Evolutionary conservation across 2,797 vertebrate species (phyloP).

Genomic region (Sternarchorhynchus goeldii): DNA sequence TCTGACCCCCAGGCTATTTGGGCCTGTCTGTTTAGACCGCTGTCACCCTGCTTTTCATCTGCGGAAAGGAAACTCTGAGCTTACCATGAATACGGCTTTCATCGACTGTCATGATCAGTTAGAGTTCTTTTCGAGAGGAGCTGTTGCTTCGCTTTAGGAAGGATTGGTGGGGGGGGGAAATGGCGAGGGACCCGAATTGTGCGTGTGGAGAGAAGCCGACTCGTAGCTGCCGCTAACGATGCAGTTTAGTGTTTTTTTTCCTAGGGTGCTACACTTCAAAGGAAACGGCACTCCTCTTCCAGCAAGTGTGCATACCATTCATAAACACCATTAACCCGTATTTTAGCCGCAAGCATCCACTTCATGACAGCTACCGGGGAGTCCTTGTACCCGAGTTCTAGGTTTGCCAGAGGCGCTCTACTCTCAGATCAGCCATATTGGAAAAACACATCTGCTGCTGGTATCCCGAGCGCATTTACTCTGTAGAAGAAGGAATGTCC

Average conservation of each 20-base stretch:
- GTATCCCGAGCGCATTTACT: conserved; percentile 19
- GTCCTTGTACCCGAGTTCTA: conserved; percentile 58
- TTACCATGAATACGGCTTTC: conserved; percentile 78
- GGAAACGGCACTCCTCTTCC: conserved; percentile 46
- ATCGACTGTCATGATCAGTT: conserved; percentile 78
- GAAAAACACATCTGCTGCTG: conserved; percentile 47
- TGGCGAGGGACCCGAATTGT: conserved; percentile 53
- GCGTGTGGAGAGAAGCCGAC: conserved; percentile 64
- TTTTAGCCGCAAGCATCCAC: conserved; percentile 56
- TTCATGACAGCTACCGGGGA: conserved; percentile 57
- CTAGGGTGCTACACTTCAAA: conserved; percentile 68
- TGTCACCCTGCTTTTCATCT: conserved; percentile 74
- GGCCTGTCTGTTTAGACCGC: conserved; percentile 72
- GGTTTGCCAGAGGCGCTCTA: conserved; percentile 45
- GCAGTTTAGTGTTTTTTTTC: conserved; percentile 61
- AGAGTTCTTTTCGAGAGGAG: conserved; percentile 63
- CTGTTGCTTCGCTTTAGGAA: conserved; percentile 54
- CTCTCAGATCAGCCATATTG: conserved; percentile 49
- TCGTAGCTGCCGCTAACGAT: conserved; percentile 66
- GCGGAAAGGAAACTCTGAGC: conserved; percentile 68
- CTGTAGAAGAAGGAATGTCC: conserved; percentile 25
- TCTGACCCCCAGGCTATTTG: conserved; percentile 45
- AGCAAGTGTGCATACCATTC: conserved; percentile 55
- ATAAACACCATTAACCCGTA: conserved; percentile 59
- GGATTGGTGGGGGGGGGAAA: conserved; percentile 57